Evolutionary conservation across 30 jellyfish, hydroid and myxozoan species (phyloP).

Genomic region (Sanderia malayensis): DNA sequence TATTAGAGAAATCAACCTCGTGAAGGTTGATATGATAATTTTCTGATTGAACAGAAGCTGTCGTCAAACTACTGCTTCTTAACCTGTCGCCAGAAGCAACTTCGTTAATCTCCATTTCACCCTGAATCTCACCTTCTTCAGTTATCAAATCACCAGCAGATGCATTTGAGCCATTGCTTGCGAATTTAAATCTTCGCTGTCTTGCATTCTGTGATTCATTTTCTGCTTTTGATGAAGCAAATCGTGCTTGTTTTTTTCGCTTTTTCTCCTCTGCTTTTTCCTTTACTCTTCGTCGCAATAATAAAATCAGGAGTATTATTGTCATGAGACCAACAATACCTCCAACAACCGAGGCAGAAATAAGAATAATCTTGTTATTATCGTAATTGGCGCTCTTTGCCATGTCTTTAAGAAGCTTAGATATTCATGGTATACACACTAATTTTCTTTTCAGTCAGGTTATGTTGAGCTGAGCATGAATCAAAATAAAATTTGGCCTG

Average conservation of each 20-base stretch:
- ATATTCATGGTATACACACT: no score
- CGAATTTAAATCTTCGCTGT: neutral
- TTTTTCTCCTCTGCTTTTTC: constrained; percentile 17
- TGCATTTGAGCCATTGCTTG: neutral
- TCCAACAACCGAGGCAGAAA: constrained; percentile 32
- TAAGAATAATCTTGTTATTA: constrained; percentile 20
- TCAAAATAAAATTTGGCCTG: no score
- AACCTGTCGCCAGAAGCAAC: neutral
- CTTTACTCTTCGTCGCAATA: constrained; percentile 10
- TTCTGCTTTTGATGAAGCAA: constrained; percentile 2
- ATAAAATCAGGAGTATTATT: constrained; percentile 12
- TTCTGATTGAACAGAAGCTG: constrained; percentile 13
- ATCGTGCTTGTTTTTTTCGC: constrained; percentile 4
- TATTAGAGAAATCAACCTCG: constrained; percentile 16
- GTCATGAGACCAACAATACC: constrained; percentile 18
- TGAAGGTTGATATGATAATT: constrained; percentile 42
- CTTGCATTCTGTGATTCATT: neutral
- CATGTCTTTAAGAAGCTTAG: no score
- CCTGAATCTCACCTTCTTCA: constrained; percentile 7
- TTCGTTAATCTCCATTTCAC: constrained; percentile 5
- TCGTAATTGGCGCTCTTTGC: no score
- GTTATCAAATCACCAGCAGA: neutral
- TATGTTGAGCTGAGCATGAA: no score
- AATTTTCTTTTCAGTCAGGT: no score
- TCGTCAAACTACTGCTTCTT: neutral